Evolutionary conservation across 2,113 vertebrate genomes (phyloP), one percentile per base, ranked within the genome.

Genomic region (Dasypus novemcinctus): DNA sequence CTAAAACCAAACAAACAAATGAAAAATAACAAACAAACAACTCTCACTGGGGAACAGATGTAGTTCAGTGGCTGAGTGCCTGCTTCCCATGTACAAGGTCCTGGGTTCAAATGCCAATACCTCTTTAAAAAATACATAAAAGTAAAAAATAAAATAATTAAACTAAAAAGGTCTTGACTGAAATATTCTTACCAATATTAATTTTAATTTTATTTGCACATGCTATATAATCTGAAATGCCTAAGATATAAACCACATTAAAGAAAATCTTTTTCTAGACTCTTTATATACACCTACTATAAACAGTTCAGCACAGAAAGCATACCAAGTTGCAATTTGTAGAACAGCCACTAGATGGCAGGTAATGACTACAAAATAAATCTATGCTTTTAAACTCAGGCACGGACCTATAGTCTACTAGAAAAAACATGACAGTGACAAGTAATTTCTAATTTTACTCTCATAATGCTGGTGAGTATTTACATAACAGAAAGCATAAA

Each of bases 311-410:
- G 59, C 7, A 90, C 38, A 52, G 36, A 81, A 71, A 95, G 83
- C 52, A 86, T 0, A 94, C 13, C 76, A 90, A 27, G 64, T 61
- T 97, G 98, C 96, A 98, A 97, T 97, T 1, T 92, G n/a, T 20
- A 80, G 27, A 96, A 69, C 9, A 92, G 96, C 98, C 98, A 98
- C 98, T 97, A 98, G 98, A 93, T 98, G 98, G 98, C 72, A 95
- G 94, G 66, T 92, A 88, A 78, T 12, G 46, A 94, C 59, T 82
- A 91, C 81, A 74, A 80, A 80, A 92, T 36, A 68, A 78, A 97
- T 38, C 61, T 54, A 71, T 95, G 14, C 33, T 95, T 79, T 27
- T n/a, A 95, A 63, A 7, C 15, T 74, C 64, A 72, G 71, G 31
- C 23, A 33, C 6, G 17, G 17, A 14, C 31, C 52, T 38, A 72